These are phyloP conservation scores for Enteromius anoplus DNA, from an alignment of 2,797 vertebrate species.

Conservation along the genomic window DNA sequence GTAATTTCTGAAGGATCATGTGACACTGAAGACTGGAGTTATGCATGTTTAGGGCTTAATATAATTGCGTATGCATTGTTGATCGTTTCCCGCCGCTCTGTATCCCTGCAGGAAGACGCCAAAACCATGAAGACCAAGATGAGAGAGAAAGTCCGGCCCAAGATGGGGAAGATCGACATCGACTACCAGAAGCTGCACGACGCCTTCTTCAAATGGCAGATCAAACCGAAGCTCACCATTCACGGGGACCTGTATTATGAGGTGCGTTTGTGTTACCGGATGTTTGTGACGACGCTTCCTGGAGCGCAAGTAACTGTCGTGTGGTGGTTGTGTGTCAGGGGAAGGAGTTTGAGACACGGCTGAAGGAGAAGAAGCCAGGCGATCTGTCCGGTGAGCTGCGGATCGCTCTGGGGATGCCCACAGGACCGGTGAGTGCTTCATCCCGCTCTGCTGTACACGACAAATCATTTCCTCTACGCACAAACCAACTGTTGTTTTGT, in stretches of 20 bases:
- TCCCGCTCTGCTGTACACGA: not conserved
- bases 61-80: not conserved
- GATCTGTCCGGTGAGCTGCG: conserved; percentile 91
- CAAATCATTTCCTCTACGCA: not conserved
- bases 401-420: conserved; percentile 92
- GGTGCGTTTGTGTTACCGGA: conserved; percentile 63
- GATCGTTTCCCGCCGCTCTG: not conserved
- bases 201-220: conserved; percentile 98
- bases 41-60: not conserved
- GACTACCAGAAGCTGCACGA: conserved; percentile 97
- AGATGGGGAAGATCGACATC: conserved; percentile 96
- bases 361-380: conserved; percentile 95
- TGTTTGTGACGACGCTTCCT: not conserved
- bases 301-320: not conserved
- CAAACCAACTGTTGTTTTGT: not conserved
- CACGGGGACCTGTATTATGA: conserved; percentile 94
- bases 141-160: conserved; percentile 94
- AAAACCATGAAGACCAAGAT: conserved; percentile 98
- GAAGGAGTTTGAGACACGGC: conserved; percentile 93
- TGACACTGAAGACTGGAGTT: not conserved
- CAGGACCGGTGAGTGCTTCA: conserved; percentile 81
- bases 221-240: conserved; percentile 93
- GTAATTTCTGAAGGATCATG: not conserved
- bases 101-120: conserved; percentile 84
- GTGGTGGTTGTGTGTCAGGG: conserved; percentile 72